Base-by-base conservation (phyloP, 2,113 vertebrate species). In the Nothocercus julius region DNA sequence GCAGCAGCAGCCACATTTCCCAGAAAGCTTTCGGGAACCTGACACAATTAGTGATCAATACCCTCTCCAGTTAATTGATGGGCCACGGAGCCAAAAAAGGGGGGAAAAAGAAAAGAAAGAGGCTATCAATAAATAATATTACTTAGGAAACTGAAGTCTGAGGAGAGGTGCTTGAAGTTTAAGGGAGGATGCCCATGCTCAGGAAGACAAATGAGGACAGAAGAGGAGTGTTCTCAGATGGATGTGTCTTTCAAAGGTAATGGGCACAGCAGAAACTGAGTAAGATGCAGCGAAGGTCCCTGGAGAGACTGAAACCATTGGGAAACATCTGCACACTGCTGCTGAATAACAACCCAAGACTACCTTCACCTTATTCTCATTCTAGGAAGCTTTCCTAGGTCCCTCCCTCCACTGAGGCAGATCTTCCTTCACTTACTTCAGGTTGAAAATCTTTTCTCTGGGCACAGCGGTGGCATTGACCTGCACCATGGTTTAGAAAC, bases 1-100 rank as follows among this genome's bases (percentile, higher is more conserved):
- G 88, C 62, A 78, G 87, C 85, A 93, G 93, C 93, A 30, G 90
- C 82, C 7, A 24, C 83, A 67, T 95, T 96, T 96, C 94, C 95
- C 95, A 95, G 94, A 92, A 95, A 89, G 75, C 94, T 92, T 59
- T 84, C 87, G 91, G 92, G 94, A 96, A 93, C 83, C 85, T 93
- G 93, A 94, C 95, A 97, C 95, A 95, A 96, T 97, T 95, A 82
- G 95, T 28, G 44, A 97, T 97, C 97, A 96, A 97, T 97, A 97
- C 58, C 73, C 62, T 96, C 87, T 96, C 89, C 88, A 96, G 91
- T 89, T 97, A 97, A 97, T 85, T 97, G 96, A 97, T 97, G 94
- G 94, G 90, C 93, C 83, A 80, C 54, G 70, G 76, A 95, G 74
- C 92, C 69, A 56, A 84, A 93, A 93, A 66, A 16, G 58, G 27